A percentile compares a stretch with the other conserved stretches of the same genome.
Conservation (phyloP, 2,888 invertebrate genomes). For the Eupithecia centaureata region DNA sequence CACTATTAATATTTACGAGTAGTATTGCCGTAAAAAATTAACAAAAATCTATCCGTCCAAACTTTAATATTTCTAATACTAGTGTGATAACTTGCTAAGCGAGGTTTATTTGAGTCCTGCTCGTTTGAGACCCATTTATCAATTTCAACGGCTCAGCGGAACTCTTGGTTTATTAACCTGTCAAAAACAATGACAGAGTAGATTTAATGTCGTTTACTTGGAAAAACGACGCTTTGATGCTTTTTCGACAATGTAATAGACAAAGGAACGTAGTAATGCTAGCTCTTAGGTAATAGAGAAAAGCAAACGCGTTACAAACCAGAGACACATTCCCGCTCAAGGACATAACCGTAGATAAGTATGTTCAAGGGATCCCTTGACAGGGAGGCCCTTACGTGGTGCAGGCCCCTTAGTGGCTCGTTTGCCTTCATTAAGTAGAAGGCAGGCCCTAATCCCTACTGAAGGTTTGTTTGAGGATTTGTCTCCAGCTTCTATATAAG, state of each 20-base stretch:
- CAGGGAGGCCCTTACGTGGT: not conserved
- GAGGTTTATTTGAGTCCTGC: slow-evolving; percentile 19
- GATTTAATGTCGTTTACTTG: not conserved
- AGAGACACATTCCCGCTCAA: not conserved
- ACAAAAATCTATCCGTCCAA: no score
- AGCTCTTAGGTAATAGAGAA: no score
- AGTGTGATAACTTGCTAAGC: no score
- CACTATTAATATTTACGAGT: no score
- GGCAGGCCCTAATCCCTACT: not conserved
- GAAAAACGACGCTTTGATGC: not conserved
- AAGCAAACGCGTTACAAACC: no score
- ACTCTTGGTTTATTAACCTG: slow-evolving; percentile 32
- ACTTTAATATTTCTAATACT: no score
- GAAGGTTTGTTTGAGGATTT: slow-evolving; percentile 2
- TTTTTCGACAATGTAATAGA: not conserved
- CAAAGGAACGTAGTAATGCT: no score
- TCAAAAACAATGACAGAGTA: slow-evolving; percentile 18
- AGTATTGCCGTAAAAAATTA: no score
- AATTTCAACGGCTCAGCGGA: slow-evolving; percentile 16
- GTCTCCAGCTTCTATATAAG: not conserved
- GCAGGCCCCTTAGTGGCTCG: not conserved
- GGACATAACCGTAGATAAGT: not conserved
- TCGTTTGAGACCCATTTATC: slow-evolving; percentile 30
- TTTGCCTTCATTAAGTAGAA: not conserved
- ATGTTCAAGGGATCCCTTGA: not conserved